Evolutionary conservation across 2,113 vertebrate species (phyloP).

Genomic region (Mus pahari): DNA sequence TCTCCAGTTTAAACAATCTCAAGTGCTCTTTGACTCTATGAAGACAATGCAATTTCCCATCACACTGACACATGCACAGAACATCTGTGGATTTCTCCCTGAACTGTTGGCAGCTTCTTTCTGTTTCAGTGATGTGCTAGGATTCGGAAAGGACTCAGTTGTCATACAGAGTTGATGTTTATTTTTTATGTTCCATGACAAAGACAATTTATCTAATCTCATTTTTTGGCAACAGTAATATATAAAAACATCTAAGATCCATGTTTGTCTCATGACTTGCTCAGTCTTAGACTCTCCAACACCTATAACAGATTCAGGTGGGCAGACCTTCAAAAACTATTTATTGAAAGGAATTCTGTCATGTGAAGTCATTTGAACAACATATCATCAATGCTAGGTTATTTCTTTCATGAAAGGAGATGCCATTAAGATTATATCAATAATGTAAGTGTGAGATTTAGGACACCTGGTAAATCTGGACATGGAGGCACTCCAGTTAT

Average conservation of each 20-base stretch:
- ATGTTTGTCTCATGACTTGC: conserved; percentile 48
- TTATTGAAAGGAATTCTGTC: conserved; percentile 20
- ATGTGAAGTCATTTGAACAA: conserved; percentile 17
- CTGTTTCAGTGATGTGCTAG: conserved; percentile 7
- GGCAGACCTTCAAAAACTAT: conserved; percentile 13
- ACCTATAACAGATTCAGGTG: conserved; percentile 1
- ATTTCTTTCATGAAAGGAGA: conserved; percentile 43
- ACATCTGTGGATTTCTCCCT: background rate
- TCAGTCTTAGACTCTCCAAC: background rate
- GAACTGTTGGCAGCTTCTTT: conserved; percentile 51
- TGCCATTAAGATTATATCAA: background rate
- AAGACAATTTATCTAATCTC: conserved; percentile 54
- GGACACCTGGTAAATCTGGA: background rate
- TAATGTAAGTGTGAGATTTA: conserved; percentile 14
- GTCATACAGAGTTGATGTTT: background rate
- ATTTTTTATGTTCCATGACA: conserved; percentile 30
- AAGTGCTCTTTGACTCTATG: conserved; percentile 15
- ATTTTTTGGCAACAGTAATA: conserved; percentile 16
- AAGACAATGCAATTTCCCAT: conserved; percentile 48
- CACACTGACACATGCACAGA: background rate
- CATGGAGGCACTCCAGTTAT: background rate
- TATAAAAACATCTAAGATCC: conserved; percentile 40
- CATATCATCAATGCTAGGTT: background rate
- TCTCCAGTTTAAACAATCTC: conserved; percentile 28
- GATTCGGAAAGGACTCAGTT: background rate